A percentile compares a stretch with the other conserved stretches of the same genome.
phyloP scores from a whole-genome alignment of 2,113 vertebrate genomes.

The Anser brachyrhynchus region DNA sequence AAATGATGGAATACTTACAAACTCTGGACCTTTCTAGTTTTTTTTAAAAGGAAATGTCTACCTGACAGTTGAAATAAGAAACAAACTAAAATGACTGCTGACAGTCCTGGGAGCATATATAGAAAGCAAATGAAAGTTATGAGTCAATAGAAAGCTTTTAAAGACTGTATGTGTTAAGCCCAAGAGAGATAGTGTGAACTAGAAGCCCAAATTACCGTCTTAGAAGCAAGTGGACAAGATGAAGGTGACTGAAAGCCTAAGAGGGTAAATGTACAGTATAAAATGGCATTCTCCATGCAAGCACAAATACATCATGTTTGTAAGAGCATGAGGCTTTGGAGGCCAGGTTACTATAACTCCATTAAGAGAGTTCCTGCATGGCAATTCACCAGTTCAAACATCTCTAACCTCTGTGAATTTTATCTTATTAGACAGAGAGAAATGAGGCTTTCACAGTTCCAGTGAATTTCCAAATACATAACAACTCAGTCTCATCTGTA shows the following conservation, averaged over 20 bases:
- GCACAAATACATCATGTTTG: neutral
- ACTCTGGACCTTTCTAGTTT: neutral
- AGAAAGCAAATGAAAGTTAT: neutral
- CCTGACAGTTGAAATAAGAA: neutral
- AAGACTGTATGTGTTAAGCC: neutral
- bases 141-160: slow-evolving; percentile 47
- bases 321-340: neutral
- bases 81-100: slow-evolving; percentile 16
- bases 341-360: neutral
- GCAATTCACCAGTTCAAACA: neutral
- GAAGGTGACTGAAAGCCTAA: neutral
- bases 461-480: neutral
- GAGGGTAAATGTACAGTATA: neutral
- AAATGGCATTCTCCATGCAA: neutral
- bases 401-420: neutral
- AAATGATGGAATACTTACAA: neutral
- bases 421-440: neutral
- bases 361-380: neutral
- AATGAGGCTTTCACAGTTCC: neutral
- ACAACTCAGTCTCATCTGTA: slow-evolving; percentile 1
- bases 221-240: neutral
- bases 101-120: neutral
- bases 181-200: neutral
- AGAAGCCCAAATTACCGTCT: neutral
- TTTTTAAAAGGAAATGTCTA: neutral